Evolutionary conservation across 2,797 vertebrate genomes (phyloP).

Genomic region (Yasuhikotakia modesta): DNA sequence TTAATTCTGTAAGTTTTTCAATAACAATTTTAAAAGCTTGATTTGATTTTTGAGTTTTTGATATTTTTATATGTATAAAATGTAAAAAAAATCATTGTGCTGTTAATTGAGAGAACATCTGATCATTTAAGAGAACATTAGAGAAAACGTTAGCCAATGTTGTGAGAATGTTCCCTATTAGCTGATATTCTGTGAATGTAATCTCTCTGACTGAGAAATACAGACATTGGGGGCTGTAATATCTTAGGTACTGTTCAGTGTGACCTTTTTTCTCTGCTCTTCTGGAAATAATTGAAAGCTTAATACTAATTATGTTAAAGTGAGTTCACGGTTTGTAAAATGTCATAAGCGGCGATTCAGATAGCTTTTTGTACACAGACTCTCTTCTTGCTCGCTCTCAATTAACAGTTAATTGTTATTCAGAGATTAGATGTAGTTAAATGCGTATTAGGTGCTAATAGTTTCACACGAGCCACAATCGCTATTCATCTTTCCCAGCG

Average conservation of each 20-base stretch:
- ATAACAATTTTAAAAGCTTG: too few relatives aligned
- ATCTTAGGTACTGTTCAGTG: background rate
- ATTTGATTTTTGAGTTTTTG: too few relatives aligned
- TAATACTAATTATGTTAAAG: background rate
- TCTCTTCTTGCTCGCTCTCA: background rate
- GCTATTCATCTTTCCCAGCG: background rate
- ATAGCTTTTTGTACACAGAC: slow-evolving; percentile 5
- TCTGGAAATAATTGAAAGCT: slow-evolving; percentile 13
- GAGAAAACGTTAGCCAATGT: too few relatives aligned
- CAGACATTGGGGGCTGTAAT: too few relatives aligned
- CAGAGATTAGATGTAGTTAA: slow-evolving; percentile 8
- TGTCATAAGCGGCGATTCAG: background rate
- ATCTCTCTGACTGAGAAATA: slow-evolving; percentile 18
- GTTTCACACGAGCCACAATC: background rate
- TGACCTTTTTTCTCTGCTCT: background rate
- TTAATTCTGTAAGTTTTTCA: too few relatives aligned
- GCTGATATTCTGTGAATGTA: slow-evolving; percentile 1
- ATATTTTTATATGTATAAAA: too few relatives aligned
- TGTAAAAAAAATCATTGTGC: too few relatives aligned
- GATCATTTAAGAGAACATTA: too few relatives aligned
- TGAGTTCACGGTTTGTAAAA: slow-evolving; percentile 5
- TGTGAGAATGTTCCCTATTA: too few relatives aligned
- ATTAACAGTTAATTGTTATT: slow-evolving; percentile 13
- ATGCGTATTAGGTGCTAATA: slow-evolving; percentile 8
- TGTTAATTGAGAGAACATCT: too few relatives aligned